Evolutionary conservation across 2,797 vertebrate species (phyloP), one percentile per base, ranked within the genome.

Genomic region (Syngnathus acus): DNA sequence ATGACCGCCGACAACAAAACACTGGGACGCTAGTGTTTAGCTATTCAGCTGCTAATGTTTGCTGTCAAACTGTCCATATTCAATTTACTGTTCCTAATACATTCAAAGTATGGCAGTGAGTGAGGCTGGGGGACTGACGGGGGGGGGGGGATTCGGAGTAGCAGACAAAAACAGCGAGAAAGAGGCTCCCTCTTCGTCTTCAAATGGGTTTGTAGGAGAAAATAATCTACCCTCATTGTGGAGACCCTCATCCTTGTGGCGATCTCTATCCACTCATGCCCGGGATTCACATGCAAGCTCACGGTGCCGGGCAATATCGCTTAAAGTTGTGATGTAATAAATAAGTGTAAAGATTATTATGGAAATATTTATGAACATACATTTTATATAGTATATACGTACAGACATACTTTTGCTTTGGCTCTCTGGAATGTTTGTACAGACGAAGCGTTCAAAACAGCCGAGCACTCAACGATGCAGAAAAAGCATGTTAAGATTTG

Each of bases 141-240:
- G 21, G 37, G 65, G 70, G 26, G 10, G 57, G 54, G 42, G 70
- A 55, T 68, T 68, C 21, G 67, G 72, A 79, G 62, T 67, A n/a
- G 9, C 51, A 76, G 68, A 72, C 69, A 72, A 61, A 10, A 4
- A 39, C 55, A 65, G 65, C 64, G 67, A 77, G 71, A 78, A 51
- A 75, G 67, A 77, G 71, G 70, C 59, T 40, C 67, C 45, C 72
- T 72, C 47, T 72, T 9, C 63, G 65, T 72, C 66, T 68, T 69
- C 59, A 64, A 66, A 65, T 62, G 68, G 76, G 69, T 70, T 79
- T 72, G 21, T 65, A 70, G 0, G 2, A 63, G 66, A 55, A 65
- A 86, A 88, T 75, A 89, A 83, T 82, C 78, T 65, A 71, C 89
- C 89, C 90, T 77, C 86, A 91, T 90, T 32, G 78, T 84, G n/a